Evolutionary conservation across 2,113 vertebrate species (phyloP).

Genomic region (Hemiscyllium ocellatum): DNA sequence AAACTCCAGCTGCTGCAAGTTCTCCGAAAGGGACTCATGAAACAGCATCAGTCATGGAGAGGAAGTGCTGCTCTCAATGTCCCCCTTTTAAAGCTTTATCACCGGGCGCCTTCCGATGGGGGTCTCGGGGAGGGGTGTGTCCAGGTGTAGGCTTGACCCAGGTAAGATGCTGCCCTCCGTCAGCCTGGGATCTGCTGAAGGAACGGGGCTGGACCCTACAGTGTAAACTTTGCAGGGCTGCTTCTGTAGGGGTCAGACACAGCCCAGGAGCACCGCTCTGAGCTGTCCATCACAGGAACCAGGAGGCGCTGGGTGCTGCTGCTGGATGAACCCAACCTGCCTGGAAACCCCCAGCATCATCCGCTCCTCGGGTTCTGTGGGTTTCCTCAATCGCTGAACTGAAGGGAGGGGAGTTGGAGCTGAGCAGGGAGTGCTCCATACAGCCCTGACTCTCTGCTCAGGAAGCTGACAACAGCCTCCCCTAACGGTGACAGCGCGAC

Average conservation of each 20-base stretch:
- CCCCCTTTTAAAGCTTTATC: neutral
- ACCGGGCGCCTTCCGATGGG: neutral
- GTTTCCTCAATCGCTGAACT: neutral
- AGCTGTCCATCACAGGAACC: neutral
- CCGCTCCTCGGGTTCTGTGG: neutral
- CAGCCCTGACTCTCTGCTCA: neutral
- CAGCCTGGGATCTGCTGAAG: neutral
- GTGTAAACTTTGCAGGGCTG: neutral
- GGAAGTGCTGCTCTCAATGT: neutral
- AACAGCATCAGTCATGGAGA: neutral
- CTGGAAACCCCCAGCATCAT: neutral
- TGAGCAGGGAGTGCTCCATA: neutral
- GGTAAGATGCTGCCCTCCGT: neutral
- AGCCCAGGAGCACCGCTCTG: neutral
- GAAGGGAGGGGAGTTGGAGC: neutral
- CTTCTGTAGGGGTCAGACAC: neutral
- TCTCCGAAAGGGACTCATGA: neutral
- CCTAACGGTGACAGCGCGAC: neutral
- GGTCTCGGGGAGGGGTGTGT: neutral
- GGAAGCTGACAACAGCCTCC: constrained; percentile 17
- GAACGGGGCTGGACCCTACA: neutral
- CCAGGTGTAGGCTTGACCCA: neutral
- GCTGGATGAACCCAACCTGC: neutral
- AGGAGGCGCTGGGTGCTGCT: neutral
- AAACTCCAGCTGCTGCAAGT: neutral